Conservation (phyloP, 2,888 invertebrate species). For the Chrysolina haemoptera region DNA sequence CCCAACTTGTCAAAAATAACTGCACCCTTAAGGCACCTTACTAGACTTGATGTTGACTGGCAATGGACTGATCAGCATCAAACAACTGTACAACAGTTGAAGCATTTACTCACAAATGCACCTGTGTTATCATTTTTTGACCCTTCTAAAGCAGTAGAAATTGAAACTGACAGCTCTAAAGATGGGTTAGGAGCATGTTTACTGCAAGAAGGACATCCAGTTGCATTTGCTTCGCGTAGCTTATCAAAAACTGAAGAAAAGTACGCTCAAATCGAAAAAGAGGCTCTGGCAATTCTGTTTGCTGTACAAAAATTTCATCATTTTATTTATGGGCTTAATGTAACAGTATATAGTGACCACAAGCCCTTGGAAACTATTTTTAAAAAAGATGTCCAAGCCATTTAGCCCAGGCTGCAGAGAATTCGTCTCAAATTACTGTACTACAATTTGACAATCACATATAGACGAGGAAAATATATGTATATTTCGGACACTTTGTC, state of each 20-base stretch:
- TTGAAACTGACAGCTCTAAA: constrained; percentile 59
- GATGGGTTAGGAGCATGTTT: constrained; percentile 56
- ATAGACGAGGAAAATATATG: background rate
- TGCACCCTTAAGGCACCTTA: constrained; percentile 51
- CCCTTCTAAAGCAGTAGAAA: constrained; percentile 49
- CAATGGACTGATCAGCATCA: no score
- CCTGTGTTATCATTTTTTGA: constrained; percentile 54
- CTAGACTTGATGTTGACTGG: constrained; percentile 45
- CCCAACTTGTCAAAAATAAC: constrained; percentile 52
- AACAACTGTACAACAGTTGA: no score
- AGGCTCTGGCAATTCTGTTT: constrained; percentile 61
- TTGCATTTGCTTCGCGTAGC: constrained; percentile 59
- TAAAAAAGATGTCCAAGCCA: constrained; percentile 54
- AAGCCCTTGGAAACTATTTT: constrained; percentile 22
- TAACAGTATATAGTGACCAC: background rate
- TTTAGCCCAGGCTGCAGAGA: constrained; percentile 35
- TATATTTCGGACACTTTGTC: constrained; percentile 2
- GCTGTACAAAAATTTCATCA: constrained; percentile 54
- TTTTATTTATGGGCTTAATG: no score
- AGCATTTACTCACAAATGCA: constrained; percentile 48
- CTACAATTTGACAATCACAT: background rate
- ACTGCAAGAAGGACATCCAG: constrained; percentile 57
- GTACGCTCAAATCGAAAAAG: constrained; percentile 64
- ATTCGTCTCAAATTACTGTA: background rate
- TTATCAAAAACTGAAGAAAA: constrained; percentile 37